phyloP scores from a whole-genome alignment of 1,140 invertebrate genomes.

The Hestina assimilis region DNA sequence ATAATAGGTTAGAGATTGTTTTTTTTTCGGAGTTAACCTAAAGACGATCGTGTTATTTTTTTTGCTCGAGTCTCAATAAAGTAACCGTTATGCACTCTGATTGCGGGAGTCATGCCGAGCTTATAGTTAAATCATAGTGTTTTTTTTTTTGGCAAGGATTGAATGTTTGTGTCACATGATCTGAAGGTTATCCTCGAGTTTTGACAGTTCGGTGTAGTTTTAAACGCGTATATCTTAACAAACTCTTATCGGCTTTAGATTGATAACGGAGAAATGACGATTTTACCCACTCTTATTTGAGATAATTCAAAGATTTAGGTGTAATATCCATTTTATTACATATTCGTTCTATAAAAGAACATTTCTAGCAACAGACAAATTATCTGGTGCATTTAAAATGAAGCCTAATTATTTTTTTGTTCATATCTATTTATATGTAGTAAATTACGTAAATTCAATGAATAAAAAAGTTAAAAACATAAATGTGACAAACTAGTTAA shows the following conservation, averaged over 20 bases:
- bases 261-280: conserved; percentile 13
- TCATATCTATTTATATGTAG: too few relatives aligned
- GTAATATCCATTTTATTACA: too few relatives aligned
- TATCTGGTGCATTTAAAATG: too few relatives aligned
- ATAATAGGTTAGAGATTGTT: too few relatives aligned
- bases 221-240: conserved; percentile 17
- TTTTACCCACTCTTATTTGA: background rate
- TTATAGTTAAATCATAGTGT: conserved; percentile 7
- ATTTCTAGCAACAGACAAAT: too few relatives aligned
- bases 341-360: too few relatives aligned
- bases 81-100: conserved; percentile 37
- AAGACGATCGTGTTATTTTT: conserved; percentile 31
- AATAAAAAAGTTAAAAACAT: too few relatives aligned
- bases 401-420: too few relatives aligned
- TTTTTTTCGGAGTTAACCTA: conserved; percentile 40
- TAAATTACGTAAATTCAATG: too few relatives aligned
- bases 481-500: too few relatives aligned
- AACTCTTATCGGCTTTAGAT: conserved; percentile 12
- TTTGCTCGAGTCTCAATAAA: conserved; percentile 33
- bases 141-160: conserved; percentile 28
- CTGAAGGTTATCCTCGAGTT: conserved; percentile 28
- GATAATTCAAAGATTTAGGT: background rate
- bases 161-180: conserved; percentile 37
- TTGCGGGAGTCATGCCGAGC: conserved; percentile 11
- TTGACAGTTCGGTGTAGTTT: conserved; percentile 34